Base-by-base conservation (phyloP, 2,797 vertebrate genomes). In the Sarcoramphus papa region DNA sequence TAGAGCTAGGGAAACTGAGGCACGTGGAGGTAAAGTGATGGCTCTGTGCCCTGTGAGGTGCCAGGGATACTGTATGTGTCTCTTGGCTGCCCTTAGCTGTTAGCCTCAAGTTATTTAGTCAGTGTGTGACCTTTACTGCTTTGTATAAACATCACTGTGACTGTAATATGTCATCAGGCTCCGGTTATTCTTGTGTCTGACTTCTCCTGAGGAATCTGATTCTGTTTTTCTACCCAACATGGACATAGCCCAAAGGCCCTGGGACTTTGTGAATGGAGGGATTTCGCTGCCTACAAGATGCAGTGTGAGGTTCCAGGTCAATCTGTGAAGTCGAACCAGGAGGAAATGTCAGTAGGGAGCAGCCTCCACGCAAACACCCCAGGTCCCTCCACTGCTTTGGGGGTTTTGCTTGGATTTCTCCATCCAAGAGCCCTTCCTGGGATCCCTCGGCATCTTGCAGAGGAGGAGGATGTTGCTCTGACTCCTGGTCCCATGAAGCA, bases 1-100 rank as follows among this genome's bases (percentile, higher is more conserved):
- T 68, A 51, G 47, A 50, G 47, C 35, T 33, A 24, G 57, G 62
- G 78, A 83, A 56, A 40, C 72, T 41, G 67, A 67, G 64, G 51
- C 69, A 41, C 0, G 0, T 18, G 60, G 50, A 53, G 30, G 27
- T 47, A 6, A 84, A 81, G 82, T 1, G 6, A n/a, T 53, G 74
- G 56, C 60, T 88, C 31, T 63, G 67, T 45, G 54, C 40, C 40
- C 48, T 72, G 56, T 11, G 5, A 85, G 77, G 84, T 91, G 75
- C 73, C 78, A 65, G 53, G 48, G 40, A 20, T 60, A 10, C 33
- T 63, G 21, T 59, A 3, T 62, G 80, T 91, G 47, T 95, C 72
- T 90, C 86, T 94, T 93, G 90, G 84, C 90, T 93, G 70, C 80
- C 77, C 72, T 73, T 60, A 56, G 35, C 23, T 92, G 68, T 73